Evolutionary conservation across 2,888 invertebrate genomes (phyloP).

Genomic region (Cylindroiulus punctatus): DNA sequence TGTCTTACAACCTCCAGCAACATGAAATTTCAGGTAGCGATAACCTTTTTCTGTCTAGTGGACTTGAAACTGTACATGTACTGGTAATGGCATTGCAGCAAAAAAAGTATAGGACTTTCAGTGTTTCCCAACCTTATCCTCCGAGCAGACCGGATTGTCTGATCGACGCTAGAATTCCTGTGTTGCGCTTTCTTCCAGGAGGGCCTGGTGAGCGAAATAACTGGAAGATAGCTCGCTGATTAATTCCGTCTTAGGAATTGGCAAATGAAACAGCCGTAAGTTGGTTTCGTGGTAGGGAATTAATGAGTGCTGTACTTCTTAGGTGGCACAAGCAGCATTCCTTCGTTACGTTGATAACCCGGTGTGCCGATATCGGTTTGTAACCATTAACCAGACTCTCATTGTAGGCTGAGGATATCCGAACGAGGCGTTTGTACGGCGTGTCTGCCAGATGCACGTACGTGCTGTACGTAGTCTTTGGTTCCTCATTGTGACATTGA

Average conservation of each 20-base stretch:
- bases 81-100: no score
- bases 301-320: background rate
- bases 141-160: no score
- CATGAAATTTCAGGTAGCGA: constrained; percentile 76
- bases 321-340: background rate
- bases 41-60: no score
- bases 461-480: background rate
- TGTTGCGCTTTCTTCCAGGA: no score
- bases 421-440: background rate
- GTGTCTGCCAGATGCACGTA: background rate
- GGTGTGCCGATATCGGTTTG: background rate
- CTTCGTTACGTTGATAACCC: background rate
- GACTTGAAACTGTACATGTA: no score
- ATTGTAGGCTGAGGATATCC: background rate
- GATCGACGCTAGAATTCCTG: background rate
- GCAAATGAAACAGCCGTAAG: background rate
- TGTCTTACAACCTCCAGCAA: constrained; percentile 81
- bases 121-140: no score
- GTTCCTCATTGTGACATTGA: constrained; percentile 52
- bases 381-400: background rate
- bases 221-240: no score
- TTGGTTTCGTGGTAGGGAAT: background rate
- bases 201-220: background rate
- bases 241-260: background rate
- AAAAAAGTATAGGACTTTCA: no score